Conservation (phyloP, 2,797 vertebrate genomes). For the Propithecus perrieri region DNA sequence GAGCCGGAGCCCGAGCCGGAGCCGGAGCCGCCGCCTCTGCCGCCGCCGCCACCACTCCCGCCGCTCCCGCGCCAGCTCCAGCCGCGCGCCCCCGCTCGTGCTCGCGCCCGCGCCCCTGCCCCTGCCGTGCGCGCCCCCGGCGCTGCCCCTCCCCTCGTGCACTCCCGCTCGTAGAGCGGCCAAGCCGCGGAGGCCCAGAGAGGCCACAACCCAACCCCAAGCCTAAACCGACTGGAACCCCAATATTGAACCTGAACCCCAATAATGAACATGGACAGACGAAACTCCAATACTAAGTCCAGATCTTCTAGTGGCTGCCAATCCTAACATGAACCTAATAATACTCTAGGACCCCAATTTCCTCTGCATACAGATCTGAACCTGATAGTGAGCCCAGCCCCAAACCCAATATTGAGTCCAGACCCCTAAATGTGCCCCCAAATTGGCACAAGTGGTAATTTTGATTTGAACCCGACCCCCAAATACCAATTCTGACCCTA, state of each 20-base stretch:
- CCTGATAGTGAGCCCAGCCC: not conserved
- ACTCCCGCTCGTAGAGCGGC: constrained; percentile 48
- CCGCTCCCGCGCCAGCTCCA: constrained; percentile 76
- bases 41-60: constrained; percentile 14
- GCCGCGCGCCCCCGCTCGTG: constrained; percentile 67
- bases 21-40: constrained; percentile 28
- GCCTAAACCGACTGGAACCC: not conserved
- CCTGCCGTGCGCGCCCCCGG: constrained; percentile 74
- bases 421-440: not conserved
- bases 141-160: constrained; percentile 76
- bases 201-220: constrained; percentile 30
- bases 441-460: not conserved
- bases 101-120: constrained; percentile 72
- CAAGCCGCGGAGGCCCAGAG: constrained; percentile 46
- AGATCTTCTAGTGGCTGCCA: not conserved
- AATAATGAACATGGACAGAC: not conserved
- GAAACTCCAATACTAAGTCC: not conserved
- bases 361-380: not conserved
- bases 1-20: constrained; percentile 8
- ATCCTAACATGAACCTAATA: not conserved
- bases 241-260: not conserved
- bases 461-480: not conserved
- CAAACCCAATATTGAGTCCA: not conserved
- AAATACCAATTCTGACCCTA: not conserved
- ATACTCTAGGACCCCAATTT: not conserved